These are phyloP conservation scores for Ferrisia virgata DNA, from an alignment of 2,888 invertebrate species.

Conservation along the genomic window DNA sequence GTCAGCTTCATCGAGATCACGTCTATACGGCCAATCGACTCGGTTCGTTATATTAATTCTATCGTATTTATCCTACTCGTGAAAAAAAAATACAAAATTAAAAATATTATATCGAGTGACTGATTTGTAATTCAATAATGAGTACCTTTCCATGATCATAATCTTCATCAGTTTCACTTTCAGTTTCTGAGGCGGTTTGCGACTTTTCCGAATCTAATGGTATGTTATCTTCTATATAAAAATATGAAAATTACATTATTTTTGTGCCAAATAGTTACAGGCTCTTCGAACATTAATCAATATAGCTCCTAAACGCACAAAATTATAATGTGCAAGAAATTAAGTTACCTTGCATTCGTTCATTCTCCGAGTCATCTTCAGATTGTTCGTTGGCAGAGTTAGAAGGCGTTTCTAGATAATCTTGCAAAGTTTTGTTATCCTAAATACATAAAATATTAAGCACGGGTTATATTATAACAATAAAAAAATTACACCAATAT, in stretches of 20 bases:
- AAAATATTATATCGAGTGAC: not conserved
- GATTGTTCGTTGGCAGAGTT: constrained; percentile 9
- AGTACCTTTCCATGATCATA: not conserved
- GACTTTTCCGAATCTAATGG: not conserved
- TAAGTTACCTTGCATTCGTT: not conserved
- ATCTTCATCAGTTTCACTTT: not conserved
- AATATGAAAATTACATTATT: no score
- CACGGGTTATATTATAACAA: not conserved
- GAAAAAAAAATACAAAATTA: not conserved
- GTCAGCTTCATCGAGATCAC: constrained; percentile 58
- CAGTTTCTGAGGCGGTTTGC: not conserved
- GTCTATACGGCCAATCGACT: constrained; percentile 57
- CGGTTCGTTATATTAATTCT: constrained; percentile 61
- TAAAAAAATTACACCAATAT: not conserved
- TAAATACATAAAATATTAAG: not conserved
- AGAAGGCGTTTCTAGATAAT: constrained; percentile 6
- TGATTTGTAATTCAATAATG: not conserved
- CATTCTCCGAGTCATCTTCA: not conserved
- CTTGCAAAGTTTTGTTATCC: not conserved
- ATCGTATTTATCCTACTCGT: constrained; percentile 51
- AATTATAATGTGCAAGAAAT: no score
- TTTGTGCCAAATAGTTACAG: no score
- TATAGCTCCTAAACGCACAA: no score
- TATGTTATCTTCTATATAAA: not conserved
- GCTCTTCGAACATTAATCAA: no score